These are phyloP conservation scores for Callaeas wilsoni DNA, from an alignment of 2,113 vertebrate genomes.

Conservation along the genomic window DNA sequence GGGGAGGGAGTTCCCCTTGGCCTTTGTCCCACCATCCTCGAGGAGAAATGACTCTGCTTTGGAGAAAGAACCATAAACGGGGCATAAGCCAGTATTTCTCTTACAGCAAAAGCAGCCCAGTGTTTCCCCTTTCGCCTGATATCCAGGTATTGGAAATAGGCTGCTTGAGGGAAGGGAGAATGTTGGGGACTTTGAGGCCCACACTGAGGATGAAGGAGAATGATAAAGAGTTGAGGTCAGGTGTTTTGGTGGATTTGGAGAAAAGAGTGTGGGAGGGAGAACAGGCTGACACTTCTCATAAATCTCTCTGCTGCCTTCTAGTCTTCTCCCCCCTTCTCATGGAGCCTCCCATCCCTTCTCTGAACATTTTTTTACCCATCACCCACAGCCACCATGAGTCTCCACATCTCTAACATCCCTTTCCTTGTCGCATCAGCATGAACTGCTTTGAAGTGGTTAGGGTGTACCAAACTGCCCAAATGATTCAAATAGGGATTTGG, in stretches of 20 bases:
- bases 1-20: neutral
- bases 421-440: neutral
- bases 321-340: neutral
- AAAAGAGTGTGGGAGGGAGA: neutral
- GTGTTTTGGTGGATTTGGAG: neutral
- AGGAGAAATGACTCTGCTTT: neutral
- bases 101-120: neutral
- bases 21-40: fast-evolving
- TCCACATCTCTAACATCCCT: neutral
- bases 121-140: neutral
- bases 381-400: neutral
- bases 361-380: neutral
- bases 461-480: neutral
- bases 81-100: neutral
- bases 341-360: neutral
- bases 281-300: neutral
- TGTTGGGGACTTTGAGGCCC: neutral
- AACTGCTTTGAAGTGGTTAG: neutral
- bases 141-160: neutral
- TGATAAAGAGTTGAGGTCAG: neutral
- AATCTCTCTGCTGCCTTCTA: neutral
- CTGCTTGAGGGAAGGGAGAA: neutral
- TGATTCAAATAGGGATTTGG: neutral
- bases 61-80: fast-evolving
- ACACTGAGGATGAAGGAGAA: neutral